phyloP scores from a whole-genome alignment of 2,797 vertebrate species.

The Poecilia picta region DNA sequence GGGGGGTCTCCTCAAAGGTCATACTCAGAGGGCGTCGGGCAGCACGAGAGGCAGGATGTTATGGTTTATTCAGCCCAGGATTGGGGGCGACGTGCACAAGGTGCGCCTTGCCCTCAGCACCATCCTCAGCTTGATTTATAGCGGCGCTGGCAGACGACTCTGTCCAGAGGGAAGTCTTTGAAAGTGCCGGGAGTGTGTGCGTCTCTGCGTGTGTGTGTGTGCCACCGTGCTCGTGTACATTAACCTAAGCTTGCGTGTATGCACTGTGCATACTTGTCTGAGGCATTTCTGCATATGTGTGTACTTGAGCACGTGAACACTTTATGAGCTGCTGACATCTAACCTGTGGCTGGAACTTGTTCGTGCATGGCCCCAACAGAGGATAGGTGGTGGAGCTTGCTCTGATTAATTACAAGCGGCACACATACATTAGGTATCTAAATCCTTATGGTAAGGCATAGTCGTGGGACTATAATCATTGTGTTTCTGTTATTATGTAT shows the following conservation, averaged over 20 bases:
- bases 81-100: constrained; percentile 86
- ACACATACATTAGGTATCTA: constrained; percentile 29
- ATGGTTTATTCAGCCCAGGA: constrained; percentile 89
- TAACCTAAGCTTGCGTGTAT: constrained; percentile 22
- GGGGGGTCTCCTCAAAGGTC: constrained; percentile 70
- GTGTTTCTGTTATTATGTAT: background rate
- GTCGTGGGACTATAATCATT: background rate
- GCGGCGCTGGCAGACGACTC: constrained; percentile 82
- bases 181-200: constrained; percentile 60
- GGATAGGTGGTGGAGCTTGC: constrained; percentile 41
- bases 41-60: constrained; percentile 89
- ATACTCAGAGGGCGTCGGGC: constrained; percentile 78
- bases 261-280: constrained; percentile 16
- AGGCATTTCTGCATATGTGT: constrained; percentile 9
- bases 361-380: constrained; percentile 51
- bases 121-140: constrained; percentile 86
- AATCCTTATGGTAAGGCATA: constrained; percentile 13
- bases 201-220: constrained; percentile 9
- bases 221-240: constrained; percentile 38
- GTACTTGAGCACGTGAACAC: constrained; percentile 22
- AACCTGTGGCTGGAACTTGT: constrained; percentile 65
- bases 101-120: constrained; percentile 86
- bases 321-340: constrained; percentile 52
- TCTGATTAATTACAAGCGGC: constrained; percentile 60
- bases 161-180: constrained; percentile 87